phyloP scores from a whole-genome alignment of 2,888 invertebrate genomes.

The Nasonia oneida region DNA sequence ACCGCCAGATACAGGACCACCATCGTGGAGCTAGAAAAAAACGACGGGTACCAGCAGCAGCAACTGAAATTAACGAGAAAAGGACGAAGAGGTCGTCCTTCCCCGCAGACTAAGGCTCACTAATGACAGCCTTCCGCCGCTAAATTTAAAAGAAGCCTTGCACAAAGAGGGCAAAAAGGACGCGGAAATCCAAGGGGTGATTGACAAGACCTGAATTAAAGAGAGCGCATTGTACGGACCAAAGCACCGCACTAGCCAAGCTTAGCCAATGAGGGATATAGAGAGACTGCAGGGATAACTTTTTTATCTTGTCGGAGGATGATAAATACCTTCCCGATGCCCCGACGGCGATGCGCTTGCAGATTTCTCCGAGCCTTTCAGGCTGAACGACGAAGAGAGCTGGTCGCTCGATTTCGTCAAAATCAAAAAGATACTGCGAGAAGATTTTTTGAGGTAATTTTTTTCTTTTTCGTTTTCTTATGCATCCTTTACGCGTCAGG shows the following conservation, averaged over 20 bases:
- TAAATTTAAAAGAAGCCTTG: conserved; percentile 47
- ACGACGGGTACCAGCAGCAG: background rate
- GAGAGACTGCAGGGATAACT: conserved; percentile 55
- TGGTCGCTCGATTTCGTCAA: conserved; percentile 25
- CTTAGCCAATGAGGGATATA: background rate
- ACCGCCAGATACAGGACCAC: background rate
- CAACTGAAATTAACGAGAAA: conserved; percentile 1
- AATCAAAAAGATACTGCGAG: conserved; percentile 18
- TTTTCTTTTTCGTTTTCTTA: background rate
- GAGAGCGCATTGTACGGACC: conserved; percentile 9
- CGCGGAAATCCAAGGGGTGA: conserved; percentile 10
- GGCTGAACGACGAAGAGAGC: background rate
- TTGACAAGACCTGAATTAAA: conserved; percentile 47
- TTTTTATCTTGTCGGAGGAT: conserved; percentile 62
- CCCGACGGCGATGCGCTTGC: background rate
- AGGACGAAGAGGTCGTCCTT: background rate
- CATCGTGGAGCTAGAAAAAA: background rate
- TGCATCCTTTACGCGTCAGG: background rate
- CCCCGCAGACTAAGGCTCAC: background rate
- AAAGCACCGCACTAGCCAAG: background rate
- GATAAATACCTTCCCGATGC: conserved; percentile 63
- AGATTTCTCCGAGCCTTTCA: conserved; percentile 30
- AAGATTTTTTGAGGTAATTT: background rate
- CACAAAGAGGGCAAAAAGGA: background rate
- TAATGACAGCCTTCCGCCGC: background rate